A percentile compares a stretch with the other conserved stretches of the same genome.
These are phyloP conservation scores for Metalampra italica DNA, from an alignment of 2,888 invertebrate species.

Conservation along the genomic window DNA sequence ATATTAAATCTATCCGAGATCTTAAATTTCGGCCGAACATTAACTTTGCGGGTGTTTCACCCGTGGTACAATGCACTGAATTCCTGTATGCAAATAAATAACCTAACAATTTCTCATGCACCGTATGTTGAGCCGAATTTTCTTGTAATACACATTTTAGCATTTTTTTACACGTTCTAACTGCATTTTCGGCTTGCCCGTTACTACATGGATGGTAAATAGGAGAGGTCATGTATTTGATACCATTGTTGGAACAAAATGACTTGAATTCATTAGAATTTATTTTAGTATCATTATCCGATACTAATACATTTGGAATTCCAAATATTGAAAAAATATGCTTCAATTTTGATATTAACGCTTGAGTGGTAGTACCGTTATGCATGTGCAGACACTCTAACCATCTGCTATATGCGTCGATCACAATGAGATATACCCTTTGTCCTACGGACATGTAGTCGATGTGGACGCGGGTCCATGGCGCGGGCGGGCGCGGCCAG, in stretches of 20 bases:
- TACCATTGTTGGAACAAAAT: conserved; percentile 14
- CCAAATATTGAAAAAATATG: conserved; percentile 10
- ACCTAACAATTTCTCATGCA: conserved; percentile 13
- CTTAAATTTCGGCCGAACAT: conserved; percentile 20
- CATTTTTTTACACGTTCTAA: conserved; percentile 19
- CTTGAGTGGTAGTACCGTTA: conserved; percentile 7
- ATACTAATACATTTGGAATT: conserved; percentile 8
- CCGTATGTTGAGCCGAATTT: background rate
- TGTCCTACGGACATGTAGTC: no score
- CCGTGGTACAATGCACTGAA: conserved; percentile 18
- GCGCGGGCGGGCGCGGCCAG: no score
- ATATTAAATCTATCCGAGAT: conserved; percentile 16
- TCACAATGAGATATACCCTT: no score
- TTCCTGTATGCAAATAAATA: conserved; percentile 21
- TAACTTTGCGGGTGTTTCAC: conserved; percentile 17
- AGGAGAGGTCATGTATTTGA: conserved; percentile 12
- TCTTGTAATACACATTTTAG: conserved; percentile 14
- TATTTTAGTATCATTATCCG: conserved; percentile 13
- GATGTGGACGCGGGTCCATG: no score
- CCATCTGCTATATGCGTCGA: no score
- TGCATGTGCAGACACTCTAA: no score
- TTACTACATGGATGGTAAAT: conserved; percentile 10
- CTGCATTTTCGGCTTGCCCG: conserved; percentile 8
- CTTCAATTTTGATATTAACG: conserved; percentile 9
- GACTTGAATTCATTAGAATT: no score